Evolutionary conservation across 1,140 invertebrate genomes (phyloP), one percentile per base, ranked within the genome.

Genomic region (Drosophila bifasciata): DNA sequence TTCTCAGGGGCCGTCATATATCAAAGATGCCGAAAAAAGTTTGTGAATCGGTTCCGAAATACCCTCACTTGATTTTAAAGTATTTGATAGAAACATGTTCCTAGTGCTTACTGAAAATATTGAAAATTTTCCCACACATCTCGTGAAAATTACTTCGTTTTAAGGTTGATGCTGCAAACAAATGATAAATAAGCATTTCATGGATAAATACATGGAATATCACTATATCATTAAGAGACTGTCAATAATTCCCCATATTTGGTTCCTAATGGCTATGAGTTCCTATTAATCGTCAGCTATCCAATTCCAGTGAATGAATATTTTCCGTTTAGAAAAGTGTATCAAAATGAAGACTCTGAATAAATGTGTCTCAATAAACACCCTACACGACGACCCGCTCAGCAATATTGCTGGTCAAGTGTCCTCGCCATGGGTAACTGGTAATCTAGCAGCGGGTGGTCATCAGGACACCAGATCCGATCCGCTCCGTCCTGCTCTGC

Each of bases 371-470:
- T 51, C 59, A 56, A 56, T 68, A 67, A 68, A 56, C 48, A 32
- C 66, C 62, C 64, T 17, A 73, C 77, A 71, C 50, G 60, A 28
- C 39, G 5, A 25, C 25, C 25, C 25, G 1, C 6, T 36, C 19
- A 60, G 44, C 55, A 45, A 64, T 48, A 40, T 17, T 17, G 44
- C 19, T 40, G 69, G 51, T 69, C 63, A 79, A 58, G 56, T 53
- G 43, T 15, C 56, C 63, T 25, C 32, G 17, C 56, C 56, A 17
- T 51, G 59, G 74, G 74, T 41, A 43, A 63, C 36, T 58, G 69
- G 44, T 70, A 83, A 83, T 74, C 69, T 78, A 83, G 51, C 79
- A 70, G 52, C 57, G 60, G 79, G 79, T 16, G 68, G 58, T 61
- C 62, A 45, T 57, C 57, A 36, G 32, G 58, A 57, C 56, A 40